A percentile compares a stretch with the other conserved stretches of the same genome.
phyloP scores from a whole-genome alignment of 2,888 invertebrate species.

The Pammene aurita region DNA sequence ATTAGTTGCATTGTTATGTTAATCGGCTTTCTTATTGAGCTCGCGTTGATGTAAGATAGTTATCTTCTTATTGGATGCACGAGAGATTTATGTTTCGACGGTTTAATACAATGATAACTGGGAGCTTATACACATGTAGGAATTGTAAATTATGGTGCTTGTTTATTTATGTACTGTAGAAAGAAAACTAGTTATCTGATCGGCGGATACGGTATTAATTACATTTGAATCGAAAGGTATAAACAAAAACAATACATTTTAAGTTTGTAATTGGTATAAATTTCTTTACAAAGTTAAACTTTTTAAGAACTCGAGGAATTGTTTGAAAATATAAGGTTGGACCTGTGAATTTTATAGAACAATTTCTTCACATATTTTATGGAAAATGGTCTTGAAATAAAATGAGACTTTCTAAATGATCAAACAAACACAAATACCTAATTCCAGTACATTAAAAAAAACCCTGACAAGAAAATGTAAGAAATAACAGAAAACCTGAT shows the following conservation, averaged over 20 bases:
- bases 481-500: background rate
- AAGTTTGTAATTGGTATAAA: background rate
- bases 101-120: slow-evolving; percentile 40
- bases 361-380: too few relatives aligned
- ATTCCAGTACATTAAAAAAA: background rate
- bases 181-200: slow-evolving; percentile 22
- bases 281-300: background rate
- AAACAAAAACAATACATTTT: background rate
- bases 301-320: background rate
- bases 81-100: slow-evolving; percentile 47
- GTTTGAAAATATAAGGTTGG: too few relatives aligned
- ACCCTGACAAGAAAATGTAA: background rate
- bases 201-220: slow-evolving; percentile 9
- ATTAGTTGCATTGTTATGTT: slow-evolving; percentile 51
- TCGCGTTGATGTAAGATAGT: slow-evolving; percentile 47
- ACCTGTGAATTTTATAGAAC: too few relatives aligned
- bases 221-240: background rate
- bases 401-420: too few relatives aligned
- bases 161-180: slow-evolving; percentile 26
- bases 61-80: slow-evolving; percentile 49
- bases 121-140: slow-evolving; percentile 34
- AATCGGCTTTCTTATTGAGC: slow-evolving; percentile 49
- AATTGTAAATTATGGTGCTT: slow-evolving; percentile 30
- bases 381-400: too few relatives aligned
- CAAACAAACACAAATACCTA: background rate